Base-by-base conservation (phyloP, 35 echinoderm and acorn worm species). In the Acanthaster planci region DNA sequence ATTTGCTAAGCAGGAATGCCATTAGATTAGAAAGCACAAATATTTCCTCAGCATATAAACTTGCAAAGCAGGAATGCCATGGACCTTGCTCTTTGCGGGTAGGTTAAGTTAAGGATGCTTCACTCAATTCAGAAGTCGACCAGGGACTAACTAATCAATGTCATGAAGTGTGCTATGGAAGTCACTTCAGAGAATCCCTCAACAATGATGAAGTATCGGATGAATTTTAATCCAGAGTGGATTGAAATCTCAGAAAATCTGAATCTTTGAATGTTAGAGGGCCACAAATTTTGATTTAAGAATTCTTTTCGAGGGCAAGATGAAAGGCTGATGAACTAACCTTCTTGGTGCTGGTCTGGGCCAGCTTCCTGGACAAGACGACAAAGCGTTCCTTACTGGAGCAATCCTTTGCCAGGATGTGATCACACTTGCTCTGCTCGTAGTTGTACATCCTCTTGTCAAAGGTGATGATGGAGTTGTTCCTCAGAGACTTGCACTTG, bases 341-440 rank as follows among this genome's bases (percentile, higher is more conserved):
- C 79, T 82, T 82, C 50, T 82, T 34, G n/a, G 79, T 44, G 29
- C 30, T 21, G 39, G 26, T 27, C 51, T 82, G 40, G 10, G 0
- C 47, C 0, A 40, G 37, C 15, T 52, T 81, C 52, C 76, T 57
- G n/a, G 76, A 29, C 34, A 92, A 77, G 10, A 92, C 77, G 8
- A 78, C 52, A 60, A 92, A 92, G 32, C 84, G 84, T 67, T 87
- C 39, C n/a, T 80, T 35, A 60, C 29, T 31, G 38, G 90, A 92
- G 59, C 90, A 92, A 31, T 92, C 90, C 78, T 92, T 86, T 52
- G 90, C 84, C 18, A 92, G 42, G 40, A 86, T 53, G 68, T 92
- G 90, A 22, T 86, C 76, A 32, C 84, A 86, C 55, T 82, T 85
- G 51, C 58, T 80, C 51, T 42, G 42, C 19, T 39, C 59, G 50